Percentiles rank a stretch among this genome's conserved stretches.
phyloP scores from a whole-genome alignment of 1,140 invertebrate genomes.

The Schlechtendalia chinensis region DNA sequence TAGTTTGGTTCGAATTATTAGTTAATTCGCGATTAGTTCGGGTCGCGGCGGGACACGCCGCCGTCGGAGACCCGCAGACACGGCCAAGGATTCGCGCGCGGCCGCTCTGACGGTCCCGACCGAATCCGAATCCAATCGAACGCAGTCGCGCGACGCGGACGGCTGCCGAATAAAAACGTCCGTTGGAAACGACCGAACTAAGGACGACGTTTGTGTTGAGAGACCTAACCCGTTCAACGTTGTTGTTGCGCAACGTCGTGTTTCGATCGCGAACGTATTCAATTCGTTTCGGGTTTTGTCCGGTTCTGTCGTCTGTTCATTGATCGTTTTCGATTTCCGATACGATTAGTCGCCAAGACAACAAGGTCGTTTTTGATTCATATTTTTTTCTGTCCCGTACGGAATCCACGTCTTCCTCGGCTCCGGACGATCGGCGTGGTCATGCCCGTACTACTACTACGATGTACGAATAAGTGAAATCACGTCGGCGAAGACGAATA shows the following conservation, averaged over 20 bases:
- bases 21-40: conserved; percentile 30
- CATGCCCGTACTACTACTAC: neutral
- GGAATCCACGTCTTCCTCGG: too few species aligned
- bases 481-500: neutral
- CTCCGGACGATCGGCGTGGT: neutral
- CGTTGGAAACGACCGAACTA: neutral
- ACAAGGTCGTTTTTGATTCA: too few species aligned
- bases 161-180: neutral
- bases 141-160: neutral
- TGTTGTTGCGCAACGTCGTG: neutral
- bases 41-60: conserved; percentile 4
- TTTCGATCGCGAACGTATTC: too few species aligned
- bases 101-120: neutral
- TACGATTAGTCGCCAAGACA: neutral
- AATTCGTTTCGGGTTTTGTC: too few species aligned
- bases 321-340: too few species aligned
- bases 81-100: conserved; percentile 8
- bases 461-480: conserved; percentile 13
- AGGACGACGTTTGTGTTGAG: conserved; percentile 2
- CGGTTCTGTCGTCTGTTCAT: too few species aligned
- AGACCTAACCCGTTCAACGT: neutral
- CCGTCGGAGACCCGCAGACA: neutral
- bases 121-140: conserved; percentile 18
- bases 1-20: too few species aligned
- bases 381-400: too few species aligned